Base-by-base conservation (phyloP, 2,888 invertebrate genomes). In the Pemphredon lugubris region DNA sequence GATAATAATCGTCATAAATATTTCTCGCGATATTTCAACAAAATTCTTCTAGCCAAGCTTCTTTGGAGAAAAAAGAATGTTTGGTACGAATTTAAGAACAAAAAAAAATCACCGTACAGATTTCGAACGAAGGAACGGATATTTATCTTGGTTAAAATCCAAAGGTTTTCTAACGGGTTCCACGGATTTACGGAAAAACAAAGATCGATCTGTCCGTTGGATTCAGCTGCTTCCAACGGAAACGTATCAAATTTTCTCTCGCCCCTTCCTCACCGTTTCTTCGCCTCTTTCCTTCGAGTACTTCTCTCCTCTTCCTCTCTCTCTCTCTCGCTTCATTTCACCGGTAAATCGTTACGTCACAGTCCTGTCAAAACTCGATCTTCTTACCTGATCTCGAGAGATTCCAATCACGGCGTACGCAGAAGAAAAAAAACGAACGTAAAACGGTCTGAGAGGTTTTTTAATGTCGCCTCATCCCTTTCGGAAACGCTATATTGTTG, bases 181-280 rank as follows among this genome's bases (percentile, higher is more conserved):
- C 30, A n/a, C 16, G 39, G 44, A 64, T 69, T 45, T 44, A 30
- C 23, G 59, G 66, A 66, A 66, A 79, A 77, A 76, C 71, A 77
- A 61, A 73, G 74, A 69, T 60, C 53, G 57, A 72, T 65, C 71
- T 68, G 32, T 68, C 64, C 50, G 45, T 42, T 13, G 42, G 65
- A 59, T 71, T 77, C 83, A 82, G 73, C 83, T 79, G 83, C 73
- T 58, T 64, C 75, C 71, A 77, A 79, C 81, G 82, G 81, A 81
- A 81, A 76, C 66, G 82, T 73, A 81, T 82, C 77, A 74, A 70
- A 66, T 80, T 77, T 82, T 78, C 73, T 51, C 53, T 30, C 34
- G 32, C 18, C 67, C 51, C 26, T 60, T 58, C 44, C 18, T 50
- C 55, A 51, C 45, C 30, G 37, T 48, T 54, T 48, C 54, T 42